A percentile compares a stretch with the other conserved stretches of the same genome.
phyloP scores from a whole-genome alignment of 35 echinoderm and acorn worm species.

The Amphiura filiformis region DNA sequence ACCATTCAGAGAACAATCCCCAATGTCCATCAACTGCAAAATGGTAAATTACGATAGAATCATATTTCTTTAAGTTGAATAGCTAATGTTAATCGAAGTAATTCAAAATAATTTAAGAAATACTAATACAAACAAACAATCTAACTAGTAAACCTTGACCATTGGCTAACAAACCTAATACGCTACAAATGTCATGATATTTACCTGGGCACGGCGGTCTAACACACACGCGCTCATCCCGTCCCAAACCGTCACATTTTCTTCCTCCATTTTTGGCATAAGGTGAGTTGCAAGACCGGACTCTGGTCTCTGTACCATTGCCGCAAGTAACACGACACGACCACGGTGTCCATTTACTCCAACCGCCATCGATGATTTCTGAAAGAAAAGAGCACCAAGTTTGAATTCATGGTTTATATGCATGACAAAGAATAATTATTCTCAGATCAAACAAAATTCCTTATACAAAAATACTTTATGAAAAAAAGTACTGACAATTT shows the following conservation, averaged over 20 bases:
- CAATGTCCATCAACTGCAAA: constrained; percentile 81
- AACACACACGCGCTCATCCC: constrained; percentile 70
- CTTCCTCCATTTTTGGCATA: constrained; percentile 76
- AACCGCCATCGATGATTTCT: constrained; percentile 85
- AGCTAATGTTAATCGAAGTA: too few species aligned
- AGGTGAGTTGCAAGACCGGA: constrained; percentile 88
- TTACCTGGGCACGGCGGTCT: constrained; percentile 81
- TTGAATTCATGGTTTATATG: not conserved
- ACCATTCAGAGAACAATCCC: constrained; percentile 82
- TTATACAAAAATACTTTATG: too few species aligned
- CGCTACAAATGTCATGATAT: too few species aligned
- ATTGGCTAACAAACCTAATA: too few species aligned
- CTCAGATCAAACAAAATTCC: too few species aligned
- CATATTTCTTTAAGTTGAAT: too few species aligned
- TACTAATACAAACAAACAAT: too few species aligned
- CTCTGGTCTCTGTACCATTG: constrained; percentile 77
- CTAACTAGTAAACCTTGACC: too few species aligned
- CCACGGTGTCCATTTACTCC: constrained; percentile 97
- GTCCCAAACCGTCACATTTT: constrained; percentile 45
- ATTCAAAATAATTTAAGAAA: too few species aligned
- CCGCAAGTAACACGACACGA: constrained; percentile 84
- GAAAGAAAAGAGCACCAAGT: constrained; percentile 10
- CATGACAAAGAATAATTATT: too few species aligned
- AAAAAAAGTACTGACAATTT: too few species aligned
- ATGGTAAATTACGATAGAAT: constrained; percentile 1